Evolutionary conservation across 2,888 invertebrate species (phyloP).

Genomic region (Timema cristinae): DNA sequence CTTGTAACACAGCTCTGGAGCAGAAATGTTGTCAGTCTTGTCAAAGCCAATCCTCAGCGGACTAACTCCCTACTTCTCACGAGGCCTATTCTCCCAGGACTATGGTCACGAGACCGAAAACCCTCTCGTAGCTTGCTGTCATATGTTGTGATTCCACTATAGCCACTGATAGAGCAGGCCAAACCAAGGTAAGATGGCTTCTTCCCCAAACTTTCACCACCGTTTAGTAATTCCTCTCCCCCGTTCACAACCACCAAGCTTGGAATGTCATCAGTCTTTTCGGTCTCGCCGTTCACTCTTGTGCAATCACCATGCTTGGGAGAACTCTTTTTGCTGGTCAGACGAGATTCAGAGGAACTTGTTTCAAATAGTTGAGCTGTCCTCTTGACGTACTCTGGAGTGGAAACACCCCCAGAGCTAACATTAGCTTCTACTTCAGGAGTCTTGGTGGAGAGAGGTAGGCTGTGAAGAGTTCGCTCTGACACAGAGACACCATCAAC

Average conservation of each 20-base stretch:
- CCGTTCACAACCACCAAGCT: slow-evolving; percentile 20
- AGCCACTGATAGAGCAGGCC: slow-evolving; percentile 87
- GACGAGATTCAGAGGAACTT: slow-evolving; percentile 6
- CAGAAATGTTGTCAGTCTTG: slow-evolving; percentile 6
- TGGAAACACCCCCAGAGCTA: slow-evolving; percentile 21
- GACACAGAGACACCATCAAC: slow-evolving; percentile 41
- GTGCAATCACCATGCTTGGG: neutral
- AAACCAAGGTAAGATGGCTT: slow-evolving; percentile 85
- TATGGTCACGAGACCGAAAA: slow-evolving; percentile 43
- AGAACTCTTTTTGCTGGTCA: neutral
- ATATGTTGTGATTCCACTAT: slow-evolving; percentile 81
- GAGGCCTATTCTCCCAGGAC: slow-evolving; percentile 33
- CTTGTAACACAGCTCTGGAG: slow-evolving; percentile 1
- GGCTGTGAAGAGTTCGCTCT: slow-evolving; percentile 49
- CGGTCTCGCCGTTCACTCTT: neutral
- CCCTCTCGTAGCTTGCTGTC: slow-evolving; percentile 75
- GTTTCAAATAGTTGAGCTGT: slow-evolving; percentile 38
- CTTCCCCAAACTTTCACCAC: slow-evolving; percentile 44
- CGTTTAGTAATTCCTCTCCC: slow-evolving; percentile 15
- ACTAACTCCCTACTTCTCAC: slow-evolving; percentile 33
- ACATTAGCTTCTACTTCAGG: slow-evolving; percentile 30
- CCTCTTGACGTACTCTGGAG: slow-evolving; percentile 46
- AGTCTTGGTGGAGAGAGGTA: slow-evolving; percentile 41
- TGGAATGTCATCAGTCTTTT: slow-evolving; percentile 12
- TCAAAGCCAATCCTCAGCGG: slow-evolving; percentile 29